A percentile compares a stretch with the other conserved stretches of the same genome.
phyloP scores from a whole-genome alignment of 1,140 invertebrate genomes.

The Hypothenemus hampei region DNA sequence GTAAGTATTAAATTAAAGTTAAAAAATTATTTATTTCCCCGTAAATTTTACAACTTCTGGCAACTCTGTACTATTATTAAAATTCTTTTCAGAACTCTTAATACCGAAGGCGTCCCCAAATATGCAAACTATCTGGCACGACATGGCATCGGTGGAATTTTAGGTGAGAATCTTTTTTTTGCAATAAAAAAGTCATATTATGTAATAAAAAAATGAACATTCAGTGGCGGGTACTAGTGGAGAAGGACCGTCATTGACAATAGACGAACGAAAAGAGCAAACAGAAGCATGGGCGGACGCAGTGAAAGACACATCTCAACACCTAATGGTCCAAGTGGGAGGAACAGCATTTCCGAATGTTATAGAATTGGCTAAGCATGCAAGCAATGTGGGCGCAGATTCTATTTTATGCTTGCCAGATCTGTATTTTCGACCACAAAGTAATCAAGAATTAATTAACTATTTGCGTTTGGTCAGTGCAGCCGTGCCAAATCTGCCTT shows the following conservation, averaged over 20 bases:
- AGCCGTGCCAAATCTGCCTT: conserved; percentile 69
- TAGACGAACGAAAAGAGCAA: conserved; percentile 64
- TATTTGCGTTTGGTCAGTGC: conserved; percentile 64
- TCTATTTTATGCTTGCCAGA: conserved; percentile 74
- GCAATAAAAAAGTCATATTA: no score
- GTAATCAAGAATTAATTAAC: conserved; percentile 56
- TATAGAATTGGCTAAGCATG: conserved; percentile 67
- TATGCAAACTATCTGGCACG: conserved; percentile 59
- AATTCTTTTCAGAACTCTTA: no score
- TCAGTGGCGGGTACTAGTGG: conserved; percentile 75
- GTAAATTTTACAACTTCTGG: no score
- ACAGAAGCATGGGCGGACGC: conserved; percentile 63
- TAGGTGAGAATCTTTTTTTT: conserved; percentile 51
- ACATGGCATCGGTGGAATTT: conserved; percentile 56
- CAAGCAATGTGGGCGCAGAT: conserved; percentile 60
- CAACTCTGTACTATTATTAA: no score
- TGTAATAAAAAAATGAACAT: no score
- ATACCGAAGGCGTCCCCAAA: conserved; percentile 51
- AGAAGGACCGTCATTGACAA: conserved; percentile 68
- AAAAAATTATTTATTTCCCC: no score
- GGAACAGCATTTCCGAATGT: conserved; percentile 67
- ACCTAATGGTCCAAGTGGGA: conserved; percentile 75
- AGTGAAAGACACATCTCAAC: conserved; percentile 52
- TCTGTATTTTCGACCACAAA: conserved; percentile 68
- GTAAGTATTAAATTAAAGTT: no score